Percentiles rank a stretch among this genome's conserved stretches.
Conservation (phyloP, 2,113 vertebrate genomes). For the Megalops atlanticus region DNA sequence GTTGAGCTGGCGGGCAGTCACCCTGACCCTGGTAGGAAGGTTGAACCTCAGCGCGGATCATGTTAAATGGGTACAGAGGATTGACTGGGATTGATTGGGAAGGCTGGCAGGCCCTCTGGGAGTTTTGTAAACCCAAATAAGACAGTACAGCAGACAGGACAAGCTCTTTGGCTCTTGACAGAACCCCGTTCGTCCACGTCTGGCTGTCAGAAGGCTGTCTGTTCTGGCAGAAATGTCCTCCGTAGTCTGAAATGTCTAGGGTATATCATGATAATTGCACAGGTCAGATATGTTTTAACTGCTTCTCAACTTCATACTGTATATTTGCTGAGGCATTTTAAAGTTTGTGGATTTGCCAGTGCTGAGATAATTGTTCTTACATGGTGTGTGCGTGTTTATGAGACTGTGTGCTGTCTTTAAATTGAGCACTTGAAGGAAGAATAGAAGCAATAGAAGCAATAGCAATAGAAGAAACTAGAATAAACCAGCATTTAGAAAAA, state of each 20-base stretch:
- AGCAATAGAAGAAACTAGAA: not conserved
- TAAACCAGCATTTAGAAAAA: not conserved
- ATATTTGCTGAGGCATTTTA: not conserved
- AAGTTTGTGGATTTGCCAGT: not conserved
- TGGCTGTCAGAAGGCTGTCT: not conserved
- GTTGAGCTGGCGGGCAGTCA: too few relatives aligned
- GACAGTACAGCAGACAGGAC: not conserved
- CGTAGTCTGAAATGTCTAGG: not conserved
- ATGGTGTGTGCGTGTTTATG: not conserved
- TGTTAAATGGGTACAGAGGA: not conserved
- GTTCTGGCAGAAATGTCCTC: not conserved
- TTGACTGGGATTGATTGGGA: not conserved
- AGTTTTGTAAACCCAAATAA: not conserved
- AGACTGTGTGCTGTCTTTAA: not conserved
- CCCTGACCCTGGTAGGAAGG: not conserved
- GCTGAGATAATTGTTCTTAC: not conserved
- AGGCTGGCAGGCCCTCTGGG: not conserved
- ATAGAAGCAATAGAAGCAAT: too few relatives aligned
- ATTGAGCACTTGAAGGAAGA: not conserved
- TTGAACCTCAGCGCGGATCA: not conserved
- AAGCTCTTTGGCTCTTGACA: not conserved
- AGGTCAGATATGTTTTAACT: not conserved
- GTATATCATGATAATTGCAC: not conserved
- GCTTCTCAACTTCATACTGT: not conserved
- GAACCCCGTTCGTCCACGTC: not conserved